Percentiles rank a stretch among this genome's conserved stretches.
phyloP scores from a whole-genome alignment of 2,888 invertebrate species.

The Trachelus tabidus region DNA sequence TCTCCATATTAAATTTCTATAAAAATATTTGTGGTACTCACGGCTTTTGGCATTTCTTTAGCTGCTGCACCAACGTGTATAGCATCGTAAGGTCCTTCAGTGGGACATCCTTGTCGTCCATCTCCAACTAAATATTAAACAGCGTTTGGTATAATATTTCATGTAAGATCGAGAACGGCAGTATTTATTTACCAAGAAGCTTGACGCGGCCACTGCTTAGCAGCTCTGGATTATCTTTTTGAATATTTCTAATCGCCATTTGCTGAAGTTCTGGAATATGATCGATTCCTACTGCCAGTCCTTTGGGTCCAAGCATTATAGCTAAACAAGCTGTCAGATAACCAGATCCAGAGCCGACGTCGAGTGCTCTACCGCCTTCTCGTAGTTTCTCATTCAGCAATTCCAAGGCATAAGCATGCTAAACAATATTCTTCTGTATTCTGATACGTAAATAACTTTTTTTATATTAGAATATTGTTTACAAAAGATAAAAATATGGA shows the following conservation, averaged over 20 bases:
- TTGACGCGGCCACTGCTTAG: conserved; percentile 76
- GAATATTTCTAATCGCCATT: conserved; percentile 81
- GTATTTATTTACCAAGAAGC: conserved; percentile 72
- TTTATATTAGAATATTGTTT: background rate
- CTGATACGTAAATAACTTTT: conserved; percentile 1
- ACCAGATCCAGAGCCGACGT: conserved; percentile 95
- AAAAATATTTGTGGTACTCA: conserved; percentile 64
- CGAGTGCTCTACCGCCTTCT: conserved; percentile 83
- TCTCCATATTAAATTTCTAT: background rate
- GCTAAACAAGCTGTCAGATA: conserved; percentile 94
- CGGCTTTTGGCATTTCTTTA: conserved; percentile 78
- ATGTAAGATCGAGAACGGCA: background rate
- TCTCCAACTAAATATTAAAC: conserved; percentile 78
- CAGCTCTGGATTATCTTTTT: conserved; percentile 77
- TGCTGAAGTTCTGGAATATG: conserved; percentile 87
- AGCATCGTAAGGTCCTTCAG: conserved; percentile 86
- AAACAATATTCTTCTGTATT: conserved; percentile 35
- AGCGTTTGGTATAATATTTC: background rate
- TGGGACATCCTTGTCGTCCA: conserved; percentile 82
- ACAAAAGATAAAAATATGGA: too few relatives aligned
- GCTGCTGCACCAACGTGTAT: conserved; percentile 96
- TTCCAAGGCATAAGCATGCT: conserved; percentile 95
- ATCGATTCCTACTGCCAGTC: conserved; percentile 86
- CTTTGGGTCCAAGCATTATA: conserved; percentile 79
- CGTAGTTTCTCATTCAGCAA: conserved; percentile 81